Conservation (phyloP, 1,140 invertebrate genomes). For the Lethrus apterus region DNA sequence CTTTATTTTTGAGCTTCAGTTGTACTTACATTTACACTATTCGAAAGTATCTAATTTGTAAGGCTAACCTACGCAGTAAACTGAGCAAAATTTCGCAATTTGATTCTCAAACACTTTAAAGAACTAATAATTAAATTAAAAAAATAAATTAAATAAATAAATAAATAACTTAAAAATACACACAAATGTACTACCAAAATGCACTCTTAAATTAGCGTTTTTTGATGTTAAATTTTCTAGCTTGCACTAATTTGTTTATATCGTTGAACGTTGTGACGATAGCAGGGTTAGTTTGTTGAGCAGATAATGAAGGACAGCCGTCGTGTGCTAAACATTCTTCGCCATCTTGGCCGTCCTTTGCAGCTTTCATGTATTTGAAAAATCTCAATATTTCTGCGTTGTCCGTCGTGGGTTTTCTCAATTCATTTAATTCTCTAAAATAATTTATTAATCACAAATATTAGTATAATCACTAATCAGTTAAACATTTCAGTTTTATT, state of each 20-base stretch:
- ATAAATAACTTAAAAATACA: neutral
- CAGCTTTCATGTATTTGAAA: slow-evolving; percentile 82
- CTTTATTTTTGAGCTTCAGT: no score
- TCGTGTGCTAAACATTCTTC: slow-evolving; percentile 55
- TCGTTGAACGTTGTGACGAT: slow-evolving; percentile 80
- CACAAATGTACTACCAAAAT: no score
- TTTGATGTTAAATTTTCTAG: slow-evolving; percentile 47
- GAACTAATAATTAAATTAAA: slow-evolving; percentile 6
- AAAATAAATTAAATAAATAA: slow-evolving; percentile 10
- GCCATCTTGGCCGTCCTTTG: slow-evolving; percentile 75
- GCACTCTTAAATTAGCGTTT: slow-evolving; percentile 6
- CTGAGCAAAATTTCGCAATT: neutral
- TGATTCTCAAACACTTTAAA: neutral
- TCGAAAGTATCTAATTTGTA: no score
- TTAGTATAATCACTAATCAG: neutral
- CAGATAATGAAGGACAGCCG: slow-evolving; percentile 47
- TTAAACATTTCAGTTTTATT: neutral
- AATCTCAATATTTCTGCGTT: slow-evolving; percentile 78
- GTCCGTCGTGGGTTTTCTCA: slow-evolving; percentile 70
- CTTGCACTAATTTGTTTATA: slow-evolving; percentile 77
- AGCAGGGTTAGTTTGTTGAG: slow-evolving; percentile 57
- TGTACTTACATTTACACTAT: no score
- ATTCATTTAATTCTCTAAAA: slow-evolving; percentile 70
- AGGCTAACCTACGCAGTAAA: no score
- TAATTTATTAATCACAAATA: neutral